These are phyloP conservation scores for Pteropus alecto DNA, from an alignment of 2,113 vertebrate species.

Conservation along the genomic window DNA sequence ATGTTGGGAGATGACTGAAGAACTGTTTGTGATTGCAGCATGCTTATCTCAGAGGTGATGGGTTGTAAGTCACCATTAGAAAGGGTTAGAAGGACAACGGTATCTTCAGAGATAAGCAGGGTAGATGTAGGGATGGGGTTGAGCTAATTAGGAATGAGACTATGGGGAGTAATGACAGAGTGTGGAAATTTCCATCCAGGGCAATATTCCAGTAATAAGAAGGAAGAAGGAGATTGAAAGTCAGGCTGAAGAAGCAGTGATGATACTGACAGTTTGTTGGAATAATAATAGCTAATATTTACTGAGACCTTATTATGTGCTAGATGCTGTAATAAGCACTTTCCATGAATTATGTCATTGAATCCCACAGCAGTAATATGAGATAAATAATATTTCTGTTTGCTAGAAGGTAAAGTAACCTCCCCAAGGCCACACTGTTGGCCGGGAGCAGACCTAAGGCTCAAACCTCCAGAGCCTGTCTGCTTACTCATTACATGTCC, in stretches of 20 bases:
- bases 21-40: not conserved
- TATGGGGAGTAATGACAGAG: not conserved
- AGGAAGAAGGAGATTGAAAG: not conserved
- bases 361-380: not conserved
- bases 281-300: not conserved
- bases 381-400: not conserved
- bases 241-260: not conserved
- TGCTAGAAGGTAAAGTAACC: not conserved
- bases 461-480: not conserved
- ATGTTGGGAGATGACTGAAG: not conserved
- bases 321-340: not conserved
- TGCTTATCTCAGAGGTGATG: not conserved
- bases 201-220: not conserved
- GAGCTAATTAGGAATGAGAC: not conserved
- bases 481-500: not conserved
- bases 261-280: not conserved
- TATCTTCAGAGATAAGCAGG: not conserved
- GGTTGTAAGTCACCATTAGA: not conserved
- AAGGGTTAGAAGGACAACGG: not conserved
- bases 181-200: not conserved
- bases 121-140: not conserved
- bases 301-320: not conserved
- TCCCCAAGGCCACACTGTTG: not conserved
- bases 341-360: not conserved
- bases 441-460: not conserved